Evolutionary conservation across 2,888 invertebrate genomes (phyloP).

Genomic region (Argyresthia albistria): DNA sequence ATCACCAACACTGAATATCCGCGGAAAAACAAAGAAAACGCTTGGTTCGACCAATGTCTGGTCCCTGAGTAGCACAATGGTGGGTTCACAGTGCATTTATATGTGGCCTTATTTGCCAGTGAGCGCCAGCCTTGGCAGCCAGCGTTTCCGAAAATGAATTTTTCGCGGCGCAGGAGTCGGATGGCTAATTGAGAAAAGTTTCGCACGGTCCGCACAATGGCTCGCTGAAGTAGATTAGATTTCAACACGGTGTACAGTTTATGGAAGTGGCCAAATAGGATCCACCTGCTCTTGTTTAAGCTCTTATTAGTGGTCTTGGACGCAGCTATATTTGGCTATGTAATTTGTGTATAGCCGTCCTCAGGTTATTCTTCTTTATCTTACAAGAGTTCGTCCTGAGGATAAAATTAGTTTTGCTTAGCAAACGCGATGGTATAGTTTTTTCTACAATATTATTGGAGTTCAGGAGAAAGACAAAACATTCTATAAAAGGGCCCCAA

Average conservation of each 20-base stretch:
- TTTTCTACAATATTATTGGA: too few relatives aligned
- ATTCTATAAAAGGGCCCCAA: too few relatives aligned
- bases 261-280: background rate
- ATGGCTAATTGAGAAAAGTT: conserved; percentile 46
- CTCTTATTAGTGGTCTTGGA: too few relatives aligned
- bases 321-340: too few relatives aligned
- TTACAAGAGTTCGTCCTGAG: too few relatives aligned
- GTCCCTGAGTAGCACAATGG: conserved; percentile 49
- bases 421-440: too few relatives aligned
- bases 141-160: conserved; percentile 56
- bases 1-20: conserved; percentile 15
- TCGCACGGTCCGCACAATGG: conserved; percentile 47
- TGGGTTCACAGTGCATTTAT: conserved; percentile 59
- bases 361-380: too few relatives aligned
- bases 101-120: conserved; percentile 57
- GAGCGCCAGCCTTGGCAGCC: conserved; percentile 45
- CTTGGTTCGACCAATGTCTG: conserved; percentile 29
- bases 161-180: conserved; percentile 30
- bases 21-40: conserved; percentile 23
- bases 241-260: conserved; percentile 20
- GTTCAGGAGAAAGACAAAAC: too few relatives aligned
- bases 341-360: too few relatives aligned
- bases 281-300: too few relatives aligned
- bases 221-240: conserved; percentile 36
- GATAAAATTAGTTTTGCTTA: too few relatives aligned